phyloP scores from a whole-genome alignment of 2,888 invertebrate genomes.

The Drosophila planitibia region DNA sequence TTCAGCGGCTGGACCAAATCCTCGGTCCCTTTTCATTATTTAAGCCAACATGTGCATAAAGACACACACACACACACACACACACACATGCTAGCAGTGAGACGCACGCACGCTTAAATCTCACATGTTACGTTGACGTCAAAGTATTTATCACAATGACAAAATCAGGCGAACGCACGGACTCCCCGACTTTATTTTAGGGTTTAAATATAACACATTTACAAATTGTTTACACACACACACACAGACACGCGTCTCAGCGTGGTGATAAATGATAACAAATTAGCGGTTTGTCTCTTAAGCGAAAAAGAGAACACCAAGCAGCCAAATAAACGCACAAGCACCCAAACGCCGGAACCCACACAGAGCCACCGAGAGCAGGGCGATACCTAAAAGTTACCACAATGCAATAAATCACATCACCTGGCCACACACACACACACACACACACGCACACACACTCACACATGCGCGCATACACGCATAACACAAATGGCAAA shows the following conservation, averaged over 20 bases:
- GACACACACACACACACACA: slow-evolving; percentile 19
- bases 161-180: slow-evolving; percentile 58
- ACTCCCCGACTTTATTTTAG: slow-evolving; percentile 69
- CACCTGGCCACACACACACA: slow-evolving; percentile 60
- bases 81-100: background rate
- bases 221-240: slow-evolving; percentile 76
- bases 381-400: slow-evolving; percentile 76
- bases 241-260: slow-evolving; percentile 46
- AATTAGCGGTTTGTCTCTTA: slow-evolving; percentile 71
- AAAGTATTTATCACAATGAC: slow-evolving; percentile 77
- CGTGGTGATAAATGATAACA: slow-evolving; percentile 80
- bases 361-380: background rate
- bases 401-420: slow-evolving; percentile 79
- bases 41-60: slow-evolving; percentile 42
- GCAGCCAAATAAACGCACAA: slow-evolving; percentile 28
- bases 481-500: slow-evolving; percentile 9
- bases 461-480: slow-evolving; percentile 11
- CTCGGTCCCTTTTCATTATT: slow-evolving; percentile 68
- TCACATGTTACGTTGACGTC: slow-evolving; percentile 63
- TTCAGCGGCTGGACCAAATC: slow-evolving; percentile 73
- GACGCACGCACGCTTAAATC: slow-evolving; percentile 47
- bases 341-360: background rate
- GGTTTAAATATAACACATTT: slow-evolving; percentile 79
- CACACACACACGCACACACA: slow-evolving; percentile 17
- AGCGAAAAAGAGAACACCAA: slow-evolving; percentile 58